Base-by-base conservation (phyloP, 2,888 invertebrate species). In the Petrolisthes manimaculis region DNA sequence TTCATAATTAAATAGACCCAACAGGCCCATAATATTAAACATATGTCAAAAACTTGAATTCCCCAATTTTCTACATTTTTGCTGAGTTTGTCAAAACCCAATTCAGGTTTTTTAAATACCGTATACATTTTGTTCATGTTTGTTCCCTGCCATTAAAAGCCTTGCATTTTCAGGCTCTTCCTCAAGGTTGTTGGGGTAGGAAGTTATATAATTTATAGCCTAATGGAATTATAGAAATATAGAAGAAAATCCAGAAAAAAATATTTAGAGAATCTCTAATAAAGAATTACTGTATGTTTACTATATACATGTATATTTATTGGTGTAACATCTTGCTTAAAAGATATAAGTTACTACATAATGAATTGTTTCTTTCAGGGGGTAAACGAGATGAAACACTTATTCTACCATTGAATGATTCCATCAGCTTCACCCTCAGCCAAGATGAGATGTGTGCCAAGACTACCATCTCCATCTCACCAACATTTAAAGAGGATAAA, bases 351-450 rank as follows among this genome's bases (percentile, higher is more conserved):
- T 67, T 14, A 14, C 12, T 67, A 67, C 67, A 14, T 67, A 67
- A 12, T 18, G 67, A 37, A 75, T 9, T 18, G 6, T 18, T 86
- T 82, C 74, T 92, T 94, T 90, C 92, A 97, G 97, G 97, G 99
- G 99, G 99, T 21, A 99, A 99, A 94, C 95, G 97, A 92, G 95
- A 99, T 94, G 98, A 98, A 93, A 94, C 96, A 85, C 94, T 98
- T 91, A 98, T 99, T 93, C 94, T 99, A 92, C 99, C 99, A 69
- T 94, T 98, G 92, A 99, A 99, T 94, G 98, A 98, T 94, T 99
- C 99, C 12, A 94, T 99, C 89, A 99, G 99, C 94, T 96, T 96
- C 91, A 98, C 98, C 84, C 95, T 99, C 79, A 95, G 96, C 92
- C 87, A 88, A 37, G 86, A 88, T 74, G 89, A 97, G 95, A 95